phyloP scores from a whole-genome alignment of 2,888 invertebrate species.

The Lasioglossum pauxillum region DNA sequence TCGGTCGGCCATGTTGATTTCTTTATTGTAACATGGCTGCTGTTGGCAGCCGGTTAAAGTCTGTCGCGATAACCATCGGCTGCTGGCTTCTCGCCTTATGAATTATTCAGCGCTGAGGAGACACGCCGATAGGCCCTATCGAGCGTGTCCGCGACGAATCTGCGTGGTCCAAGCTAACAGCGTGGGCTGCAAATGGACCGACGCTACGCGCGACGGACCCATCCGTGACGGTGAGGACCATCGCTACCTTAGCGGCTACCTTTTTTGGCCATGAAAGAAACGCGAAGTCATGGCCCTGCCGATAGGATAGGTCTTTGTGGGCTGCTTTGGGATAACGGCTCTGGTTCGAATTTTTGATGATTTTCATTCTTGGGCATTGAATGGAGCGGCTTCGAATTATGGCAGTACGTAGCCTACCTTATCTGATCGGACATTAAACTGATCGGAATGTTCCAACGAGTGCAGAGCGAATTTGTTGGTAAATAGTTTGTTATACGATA shows the following conservation, averaged over 20 bases:
- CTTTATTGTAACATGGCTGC: constrained; percentile 84
- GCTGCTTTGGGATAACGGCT: neutral
- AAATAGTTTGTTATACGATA: neutral
- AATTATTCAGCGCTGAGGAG: constrained; percentile 75
- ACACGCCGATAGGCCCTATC: constrained; percentile 62
- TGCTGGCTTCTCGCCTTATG: constrained; percentile 71
- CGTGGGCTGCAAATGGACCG: constrained; percentile 27
- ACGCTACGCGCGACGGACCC: neutral
- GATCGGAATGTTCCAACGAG: neutral
- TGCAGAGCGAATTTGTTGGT: neutral
- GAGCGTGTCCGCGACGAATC: constrained; percentile 56
- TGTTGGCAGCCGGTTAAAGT: constrained; percentile 81
- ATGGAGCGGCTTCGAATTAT: neutral
- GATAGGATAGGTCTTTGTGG: neutral
- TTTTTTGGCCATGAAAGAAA: constrained; percentile 28
- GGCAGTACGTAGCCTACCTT: neutral
- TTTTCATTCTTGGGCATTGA: neutral
- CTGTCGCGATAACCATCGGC: constrained; percentile 76
- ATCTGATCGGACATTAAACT: neutral
- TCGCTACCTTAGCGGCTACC: constrained; percentile 14
- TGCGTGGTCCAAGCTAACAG: constrained; percentile 16
- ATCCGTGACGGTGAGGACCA: constrained; percentile 27
- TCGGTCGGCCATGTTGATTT: constrained; percentile 83
- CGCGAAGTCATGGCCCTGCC: constrained; percentile 39
- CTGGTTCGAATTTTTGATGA: neutral